phyloP scores from a whole-genome alignment of 2,797 vertebrate genomes.

The Semotilus atromaculatus region DNA sequence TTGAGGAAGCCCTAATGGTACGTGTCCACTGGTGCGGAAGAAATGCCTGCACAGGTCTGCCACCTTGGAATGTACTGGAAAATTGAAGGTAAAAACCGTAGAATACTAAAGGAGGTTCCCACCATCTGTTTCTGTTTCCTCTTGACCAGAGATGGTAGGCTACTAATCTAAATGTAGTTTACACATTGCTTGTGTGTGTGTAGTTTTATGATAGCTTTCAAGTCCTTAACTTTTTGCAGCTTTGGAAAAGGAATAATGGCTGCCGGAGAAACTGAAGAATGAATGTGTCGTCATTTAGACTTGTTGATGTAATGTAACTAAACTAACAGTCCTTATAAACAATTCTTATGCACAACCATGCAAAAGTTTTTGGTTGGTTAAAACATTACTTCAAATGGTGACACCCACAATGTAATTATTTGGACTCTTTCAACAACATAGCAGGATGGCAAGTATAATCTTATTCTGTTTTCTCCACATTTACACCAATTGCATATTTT shows the following conservation, averaged over 20 bases:
- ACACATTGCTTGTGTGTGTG: background rate
- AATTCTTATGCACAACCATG: background rate
- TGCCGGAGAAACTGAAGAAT: background rate
- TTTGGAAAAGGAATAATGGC: background rate
- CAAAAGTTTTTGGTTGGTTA: background rate
- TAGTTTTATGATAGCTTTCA: background rate
- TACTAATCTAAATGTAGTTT: slow-evolving; percentile 12
- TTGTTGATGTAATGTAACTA: too few relatives aligned
- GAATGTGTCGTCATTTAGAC: background rate
- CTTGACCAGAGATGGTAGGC: slow-evolving; percentile 2
- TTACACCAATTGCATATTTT: background rate
- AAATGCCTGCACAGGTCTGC: background rate
- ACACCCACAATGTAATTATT: background rate
- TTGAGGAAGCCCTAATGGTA: background rate
- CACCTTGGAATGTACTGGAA: background rate
- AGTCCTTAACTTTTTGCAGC: background rate
- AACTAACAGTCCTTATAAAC: too few relatives aligned
- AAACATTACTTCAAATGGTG: background rate
- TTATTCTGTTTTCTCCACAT: background rate
- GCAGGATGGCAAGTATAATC: background rate
- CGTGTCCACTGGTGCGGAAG: background rate
- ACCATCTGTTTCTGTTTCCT: slow-evolving; percentile 23
- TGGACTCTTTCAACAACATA: background rate
- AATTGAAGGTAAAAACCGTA: background rate
- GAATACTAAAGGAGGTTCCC: background rate